Percentiles rank a stretch among this genome's conserved stretches.
Conservation (phyloP, 2,888 invertebrate species). For the Globia sparganii region DNA sequence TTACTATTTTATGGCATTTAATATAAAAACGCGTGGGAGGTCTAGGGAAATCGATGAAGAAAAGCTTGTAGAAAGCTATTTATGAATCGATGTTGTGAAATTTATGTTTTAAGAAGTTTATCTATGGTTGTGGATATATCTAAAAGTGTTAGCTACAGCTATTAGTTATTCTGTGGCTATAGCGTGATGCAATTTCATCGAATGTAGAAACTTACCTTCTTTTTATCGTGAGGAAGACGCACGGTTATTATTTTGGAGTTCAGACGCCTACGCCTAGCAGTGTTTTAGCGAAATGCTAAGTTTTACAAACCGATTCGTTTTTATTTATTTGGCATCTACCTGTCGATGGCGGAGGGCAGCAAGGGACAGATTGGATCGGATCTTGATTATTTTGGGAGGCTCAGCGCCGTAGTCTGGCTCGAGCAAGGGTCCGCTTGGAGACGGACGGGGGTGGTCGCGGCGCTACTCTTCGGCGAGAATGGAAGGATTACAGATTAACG, state of each 20-base stretch:
- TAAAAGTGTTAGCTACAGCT: background rate
- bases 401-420: too few species aligned
- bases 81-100: constrained; percentile 52
- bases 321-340: too few species aligned
- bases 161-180: too few species aligned
- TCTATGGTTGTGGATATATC: constrained; percentile 7
- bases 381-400: too few species aligned
- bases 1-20: constrained; percentile 46
- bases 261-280: background rate
- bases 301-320: too few species aligned
- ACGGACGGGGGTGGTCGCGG: too few species aligned
- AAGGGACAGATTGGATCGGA: too few species aligned
- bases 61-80: constrained; percentile 58
- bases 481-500: too few species aligned
- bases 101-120: background rate
- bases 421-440: too few species aligned
- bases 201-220: background rate
- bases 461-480: too few species aligned
- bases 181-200: background rate
- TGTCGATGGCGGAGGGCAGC: too few species aligned
- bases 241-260: background rate
- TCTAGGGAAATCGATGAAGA: constrained; percentile 51
- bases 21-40: constrained; percentile 52
- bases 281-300: background rate
- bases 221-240: background rate